Evolutionary conservation across 2,888 invertebrate species (phyloP), one percentile per base, ranked within the genome.

Genomic region (Abrostola triplasia): DNA sequence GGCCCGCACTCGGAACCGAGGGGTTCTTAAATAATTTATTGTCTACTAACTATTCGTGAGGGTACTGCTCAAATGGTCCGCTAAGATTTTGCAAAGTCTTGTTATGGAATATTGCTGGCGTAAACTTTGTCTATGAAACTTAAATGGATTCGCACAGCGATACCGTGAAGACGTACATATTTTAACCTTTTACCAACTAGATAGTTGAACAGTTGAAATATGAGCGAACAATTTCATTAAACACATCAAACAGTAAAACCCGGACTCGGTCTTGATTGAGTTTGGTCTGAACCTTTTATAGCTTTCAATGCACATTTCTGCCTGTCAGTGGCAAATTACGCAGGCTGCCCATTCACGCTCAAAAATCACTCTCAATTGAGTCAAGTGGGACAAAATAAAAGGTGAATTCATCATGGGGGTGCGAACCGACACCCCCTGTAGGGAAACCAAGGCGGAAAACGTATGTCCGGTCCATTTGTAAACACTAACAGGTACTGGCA

Each of bases 21-120:
- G 90, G 93, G 92, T 91, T 92, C 93, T 92, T 91, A 92, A 91
- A 93, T 92, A 93, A 94, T 94, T 93, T 93, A 93, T 93, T 93
- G 92, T 93, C 89, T 90, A 84, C 85, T 88, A 84, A 90, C 91
- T 92, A 91, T 90, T 89, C 88, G 89, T 84, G 85, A 89, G 88
- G 90, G 88, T 82, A 85, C 84, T 84, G 86, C 84, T 88, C 87
- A 81, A 90, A 88, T 86, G 88, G 87, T 87, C 82, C 77, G 83
- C 85, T 86, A 92, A 92, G 91, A 92, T 92, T 91, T 81, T 82
- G 86, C 83, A 80, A 90, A 88, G 86, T 90, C 88, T 85, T 87
- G 88, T 86, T 88, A 84, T 81, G 85, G 85, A 88, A 90, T 89
- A 90, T 88, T 88, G 88, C 87, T 77, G 78, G 80, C 83, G 83